Conservation (phyloP, 1,140 invertebrate species). For the Chironomus tepperi region DNA sequence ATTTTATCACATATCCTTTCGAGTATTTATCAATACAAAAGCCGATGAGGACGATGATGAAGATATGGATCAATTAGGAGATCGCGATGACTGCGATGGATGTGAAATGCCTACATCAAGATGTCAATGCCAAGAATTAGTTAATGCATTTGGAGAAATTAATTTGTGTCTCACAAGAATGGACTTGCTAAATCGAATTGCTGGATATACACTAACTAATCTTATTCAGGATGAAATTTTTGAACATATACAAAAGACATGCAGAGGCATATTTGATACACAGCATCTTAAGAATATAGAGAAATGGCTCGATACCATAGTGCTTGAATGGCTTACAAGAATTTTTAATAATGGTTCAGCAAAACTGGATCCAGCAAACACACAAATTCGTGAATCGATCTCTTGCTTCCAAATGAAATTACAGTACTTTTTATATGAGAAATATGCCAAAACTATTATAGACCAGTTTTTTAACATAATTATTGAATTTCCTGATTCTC, state of each 20-base stretch:
- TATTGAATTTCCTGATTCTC: slow-evolving; percentile 93
- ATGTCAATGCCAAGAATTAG: slow-evolving; percentile 66
- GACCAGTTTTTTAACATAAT: slow-evolving; percentile 93
- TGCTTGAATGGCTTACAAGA: slow-evolving; percentile 71
- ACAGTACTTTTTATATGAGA: slow-evolving; percentile 79
- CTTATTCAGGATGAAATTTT: slow-evolving; percentile 74
- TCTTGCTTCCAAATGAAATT: slow-evolving; percentile 67
- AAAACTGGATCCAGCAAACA: slow-evolving; percentile 43
- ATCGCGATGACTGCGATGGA: slow-evolving; percentile 54
- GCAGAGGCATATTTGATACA: slow-evolving; percentile 73
- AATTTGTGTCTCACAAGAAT: slow-evolving; percentile 67
- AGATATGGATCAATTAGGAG: slow-evolving; percentile 44
- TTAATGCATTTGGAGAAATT: slow-evolving; percentile 66
- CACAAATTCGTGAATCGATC: slow-evolving; percentile 48
- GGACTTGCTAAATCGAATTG: slow-evolving; percentile 66
- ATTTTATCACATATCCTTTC: slow-evolving; percentile 69
- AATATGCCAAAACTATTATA: slow-evolving; percentile 78
- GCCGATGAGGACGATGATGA: slow-evolving; percentile 34
- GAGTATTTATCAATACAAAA: slow-evolving; percentile 53
- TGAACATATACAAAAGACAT: slow-evolving; percentile 66
- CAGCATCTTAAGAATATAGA: slow-evolving; percentile 64
- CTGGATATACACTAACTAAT: slow-evolving; percentile 69
- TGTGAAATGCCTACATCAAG: slow-evolving; percentile 59
- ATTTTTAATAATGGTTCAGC: slow-evolving; percentile 61
- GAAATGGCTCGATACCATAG: slow-evolving; percentile 73